Percentiles rank a stretch among this genome's conserved stretches.
These are phyloP conservation scores for Tetramorium parvispinum DNA, from an alignment of 1,140 invertebrate genomes.

Conservation along the genomic window DNA sequence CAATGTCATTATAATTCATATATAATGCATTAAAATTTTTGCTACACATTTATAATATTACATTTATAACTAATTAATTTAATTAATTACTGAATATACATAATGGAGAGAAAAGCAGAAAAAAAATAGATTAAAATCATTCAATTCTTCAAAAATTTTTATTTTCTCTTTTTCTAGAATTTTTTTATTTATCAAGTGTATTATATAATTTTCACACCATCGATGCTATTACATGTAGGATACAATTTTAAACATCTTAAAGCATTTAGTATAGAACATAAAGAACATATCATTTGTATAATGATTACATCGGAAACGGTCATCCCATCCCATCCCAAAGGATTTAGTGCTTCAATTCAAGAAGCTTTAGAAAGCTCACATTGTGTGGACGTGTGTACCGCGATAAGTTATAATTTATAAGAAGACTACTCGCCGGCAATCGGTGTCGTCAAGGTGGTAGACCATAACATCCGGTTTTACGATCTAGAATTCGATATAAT, in stretches of 20 bases:
- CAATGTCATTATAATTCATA: neutral
- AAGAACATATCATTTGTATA: neutral
- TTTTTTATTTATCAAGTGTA: neutral
- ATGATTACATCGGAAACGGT: neutral
- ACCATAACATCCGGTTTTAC: constrained; percentile 79
- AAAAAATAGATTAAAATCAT: neutral
- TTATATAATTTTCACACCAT: neutral
- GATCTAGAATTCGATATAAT: constrained; percentile 79
- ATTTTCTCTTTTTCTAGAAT: neutral
- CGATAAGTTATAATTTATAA: constrained; percentile 62
- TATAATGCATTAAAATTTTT: neutral
- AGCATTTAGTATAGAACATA: neutral
- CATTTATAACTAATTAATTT: neutral
- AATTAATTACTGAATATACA: neutral
- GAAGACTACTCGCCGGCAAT: constrained; percentile 62
- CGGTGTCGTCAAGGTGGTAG: constrained; percentile 75
- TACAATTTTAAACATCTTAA: neutral
- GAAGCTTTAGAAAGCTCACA: neutral
- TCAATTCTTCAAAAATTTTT: neutral
- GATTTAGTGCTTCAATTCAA: neutral
- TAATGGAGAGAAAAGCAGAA: neutral
- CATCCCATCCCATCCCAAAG: neutral
- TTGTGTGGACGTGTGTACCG: neutral
- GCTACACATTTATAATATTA: neutral
- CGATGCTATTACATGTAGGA: no score